Conservation (phyloP, 2,113 vertebrate species). For the Sinocyclocheilus grahami region DNA sequence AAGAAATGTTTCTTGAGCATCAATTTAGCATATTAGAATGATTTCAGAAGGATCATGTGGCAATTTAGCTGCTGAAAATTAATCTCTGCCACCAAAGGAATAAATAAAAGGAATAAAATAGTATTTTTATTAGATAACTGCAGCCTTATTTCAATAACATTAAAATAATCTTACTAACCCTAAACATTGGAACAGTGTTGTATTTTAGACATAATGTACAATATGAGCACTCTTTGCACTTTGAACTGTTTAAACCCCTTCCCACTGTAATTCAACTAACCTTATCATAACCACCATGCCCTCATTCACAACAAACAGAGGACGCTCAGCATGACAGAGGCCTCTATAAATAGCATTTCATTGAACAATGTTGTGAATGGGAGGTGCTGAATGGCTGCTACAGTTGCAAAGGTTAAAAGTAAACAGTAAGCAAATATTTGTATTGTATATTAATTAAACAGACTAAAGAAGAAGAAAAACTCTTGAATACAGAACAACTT, state of each 20-base stretch:
- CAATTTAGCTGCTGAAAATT: background rate
- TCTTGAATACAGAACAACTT: background rate
- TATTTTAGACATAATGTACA: background rate
- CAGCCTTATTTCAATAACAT: background rate
- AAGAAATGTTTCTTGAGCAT: background rate
- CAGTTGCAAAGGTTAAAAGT: slow-evolving; percentile 68
- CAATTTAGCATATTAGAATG: background rate
- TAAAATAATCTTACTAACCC: background rate
- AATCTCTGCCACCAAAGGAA: background rate
- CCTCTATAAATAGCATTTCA: slow-evolving; percentile 79
- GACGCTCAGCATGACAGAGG: slow-evolving; percentile 69
- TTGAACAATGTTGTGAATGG: slow-evolving; percentile 75
- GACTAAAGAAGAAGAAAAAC: background rate
- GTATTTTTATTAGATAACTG: no score
- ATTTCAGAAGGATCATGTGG: background rate
- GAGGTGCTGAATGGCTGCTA: slow-evolving; percentile 71
- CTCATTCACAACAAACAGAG: slow-evolving; percentile 78
- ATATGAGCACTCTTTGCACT: background rate
- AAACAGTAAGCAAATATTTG: slow-evolving; percentile 54
- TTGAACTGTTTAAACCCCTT: slow-evolving; percentile 58
- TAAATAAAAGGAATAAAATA: no score
- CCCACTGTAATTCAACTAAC: slow-evolving; percentile 67
- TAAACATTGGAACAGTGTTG: background rate
- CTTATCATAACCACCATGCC: slow-evolving; percentile 75
- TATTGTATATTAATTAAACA: background rate